phyloP scores from a whole-genome alignment of 2,797 vertebrate genomes.

The Helicolenus hilgendorfi region DNA sequence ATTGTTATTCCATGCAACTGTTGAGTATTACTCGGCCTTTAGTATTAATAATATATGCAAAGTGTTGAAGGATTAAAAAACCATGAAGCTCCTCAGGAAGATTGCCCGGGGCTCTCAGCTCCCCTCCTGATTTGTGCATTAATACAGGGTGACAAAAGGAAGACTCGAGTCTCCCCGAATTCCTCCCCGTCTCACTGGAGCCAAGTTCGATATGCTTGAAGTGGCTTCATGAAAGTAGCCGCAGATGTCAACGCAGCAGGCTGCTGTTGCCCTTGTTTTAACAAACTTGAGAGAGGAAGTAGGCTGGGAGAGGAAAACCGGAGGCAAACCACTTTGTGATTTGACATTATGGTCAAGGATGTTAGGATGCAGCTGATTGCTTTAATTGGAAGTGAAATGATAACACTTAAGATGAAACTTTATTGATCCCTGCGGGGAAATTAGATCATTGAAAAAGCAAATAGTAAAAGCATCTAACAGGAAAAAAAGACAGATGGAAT shows the following conservation, averaged over 20 bases:
- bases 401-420: constrained; percentile 40
- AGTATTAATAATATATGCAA: constrained; percentile 73
- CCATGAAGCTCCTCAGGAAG: constrained; percentile 60
- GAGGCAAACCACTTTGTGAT: constrained; percentile 37
- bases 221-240: constrained; percentile 42
- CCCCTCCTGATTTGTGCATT: constrained; percentile 58
- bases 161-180: constrained; percentile 45
- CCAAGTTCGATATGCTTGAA: constrained; percentile 65
- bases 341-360: constrained; percentile 48
- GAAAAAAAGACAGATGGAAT: not conserved
- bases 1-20: constrained; percentile 53
- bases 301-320: constrained; percentile 5
- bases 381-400: constrained; percentile 53
- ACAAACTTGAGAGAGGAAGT: constrained; percentile 36
- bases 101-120: constrained; percentile 44
- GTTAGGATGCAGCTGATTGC: constrained; percentile 35
- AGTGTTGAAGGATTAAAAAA: constrained; percentile 66
- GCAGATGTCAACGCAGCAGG: constrained; percentile 55
- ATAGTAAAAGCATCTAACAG: not conserved
- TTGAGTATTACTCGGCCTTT: constrained; percentile 58
- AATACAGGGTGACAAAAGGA: constrained; percentile 69
- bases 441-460: constrained; percentile 22
- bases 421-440: constrained; percentile 41
- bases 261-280: constrained; percentile 50
- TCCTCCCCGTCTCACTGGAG: constrained; percentile 39